Percentiles rank a stretch among this genome's conserved stretches.
These are phyloP conservation scores for Acrobasis repandana DNA, from an alignment of 2,888 invertebrate genomes.

Conservation along the genomic window DNA sequence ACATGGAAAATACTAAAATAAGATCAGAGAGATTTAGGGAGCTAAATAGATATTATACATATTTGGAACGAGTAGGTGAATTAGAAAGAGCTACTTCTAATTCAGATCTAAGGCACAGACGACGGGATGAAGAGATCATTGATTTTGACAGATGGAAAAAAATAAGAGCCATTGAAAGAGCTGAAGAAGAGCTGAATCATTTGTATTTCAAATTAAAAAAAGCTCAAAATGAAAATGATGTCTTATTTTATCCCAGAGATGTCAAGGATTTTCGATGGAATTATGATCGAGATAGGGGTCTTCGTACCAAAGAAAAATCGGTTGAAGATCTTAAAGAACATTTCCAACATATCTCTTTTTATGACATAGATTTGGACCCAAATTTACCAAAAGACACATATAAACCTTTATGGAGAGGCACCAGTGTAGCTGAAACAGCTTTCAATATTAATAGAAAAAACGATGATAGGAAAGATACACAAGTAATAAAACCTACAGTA, in stretches of 20 bases:
- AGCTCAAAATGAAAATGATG: conserved; percentile 92
- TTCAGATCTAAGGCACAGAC: conserved; percentile 86
- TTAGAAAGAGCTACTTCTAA: conserved; percentile 90
- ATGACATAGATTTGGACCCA: conserved; percentile 74
- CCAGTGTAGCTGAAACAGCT: conserved; percentile 91
- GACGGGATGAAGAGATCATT: conserved; percentile 90
- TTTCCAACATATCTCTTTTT: conserved; percentile 85
- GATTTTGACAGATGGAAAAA: conserved; percentile 95
- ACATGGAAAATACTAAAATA: conserved; percentile 85
- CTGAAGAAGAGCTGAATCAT: conserved; percentile 90
- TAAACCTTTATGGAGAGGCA: conserved; percentile 92
- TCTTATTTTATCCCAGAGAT: conserved; percentile 90
- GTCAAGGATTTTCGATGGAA: conserved; percentile 90
- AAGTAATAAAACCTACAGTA: conserved; percentile 51
- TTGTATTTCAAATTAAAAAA: conserved; percentile 89
- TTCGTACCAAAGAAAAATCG: conserved; percentile 92
- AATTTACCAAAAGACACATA: conserved; percentile 85
- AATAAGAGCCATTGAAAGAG: conserved; percentile 89
- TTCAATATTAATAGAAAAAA: conserved; percentile 86
- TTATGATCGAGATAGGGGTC: conserved; percentile 87
- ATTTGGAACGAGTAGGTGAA: conserved; percentile 92
- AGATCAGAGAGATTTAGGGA: conserved; percentile 92
- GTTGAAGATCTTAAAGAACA: conserved; percentile 92
- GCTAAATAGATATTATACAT: conserved; percentile 92
- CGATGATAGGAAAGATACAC: conserved; percentile 59